Evolutionary conservation across 1,140 invertebrate species (phyloP), one percentile per base, ranked within the genome.

Genomic region (Sycophila sp.): DNA sequence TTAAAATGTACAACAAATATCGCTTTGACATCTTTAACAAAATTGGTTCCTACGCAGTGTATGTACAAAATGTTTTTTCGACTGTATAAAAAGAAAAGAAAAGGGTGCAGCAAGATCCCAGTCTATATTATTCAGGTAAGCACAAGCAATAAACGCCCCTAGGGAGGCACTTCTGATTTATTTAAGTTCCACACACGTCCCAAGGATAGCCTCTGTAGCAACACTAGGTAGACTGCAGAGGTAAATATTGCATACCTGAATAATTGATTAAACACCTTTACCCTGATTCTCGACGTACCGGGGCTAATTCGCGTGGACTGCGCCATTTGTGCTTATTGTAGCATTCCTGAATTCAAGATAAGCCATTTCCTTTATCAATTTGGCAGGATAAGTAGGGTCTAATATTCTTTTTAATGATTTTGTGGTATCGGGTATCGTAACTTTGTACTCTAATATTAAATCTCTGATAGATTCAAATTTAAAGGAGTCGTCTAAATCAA

Each of bases 311-410:
- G 7, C 28, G 4, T 22, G 22, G 15, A 3, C n/a, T 2, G 45
- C 5, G 1, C 15, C 28, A 32, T 47, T 56, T 26, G 26, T 19
- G 22, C 11, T 38, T 42, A 58, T 47, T 22, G 64, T 15, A 36
- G 26, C 28, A 8, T 47, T 38, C 47, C 49, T 56, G 8, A 78
- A 75, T 36, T 78, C 62, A 42, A 76, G 13, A 38, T 70, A 82
- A 13, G 76, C 74, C 8, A 78, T 60, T 55, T 73, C 19, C 68
- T 78, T 77, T 5, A 80, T 69, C 47, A 81, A 66, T 73, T 81
- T 82, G n/a, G 77, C 78, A 19, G 74, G 77, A 26, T 77, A 79
- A 2, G 72, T 80, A 0, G 80, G 77, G 68, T 81, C 79, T 30
- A 79, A 63, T 67, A 81, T 69, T 30, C 76, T 74, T 3, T 71